These are phyloP conservation scores for Pasiphila rectangulata DNA, from an alignment of 2,888 invertebrate genomes.

Conservation along the genomic window DNA sequence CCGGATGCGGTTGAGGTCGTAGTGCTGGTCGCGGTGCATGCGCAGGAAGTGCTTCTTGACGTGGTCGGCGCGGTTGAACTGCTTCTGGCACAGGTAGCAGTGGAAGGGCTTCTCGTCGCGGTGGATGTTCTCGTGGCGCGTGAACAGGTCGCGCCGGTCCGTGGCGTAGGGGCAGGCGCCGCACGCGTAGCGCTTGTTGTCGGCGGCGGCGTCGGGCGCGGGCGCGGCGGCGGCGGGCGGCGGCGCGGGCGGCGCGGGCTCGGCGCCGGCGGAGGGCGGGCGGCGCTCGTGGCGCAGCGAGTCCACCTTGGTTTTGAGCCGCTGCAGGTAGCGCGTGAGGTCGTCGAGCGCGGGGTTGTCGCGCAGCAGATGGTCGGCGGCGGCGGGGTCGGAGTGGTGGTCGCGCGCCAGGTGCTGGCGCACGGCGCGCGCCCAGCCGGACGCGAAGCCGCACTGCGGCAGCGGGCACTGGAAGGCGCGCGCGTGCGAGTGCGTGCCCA, in stretches of 20 bases:
- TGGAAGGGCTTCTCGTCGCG: constrained; percentile 96
- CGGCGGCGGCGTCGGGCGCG: constrained; percentile 34
- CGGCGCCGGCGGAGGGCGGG: constrained; percentile 21
- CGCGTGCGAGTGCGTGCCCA: constrained; percentile 84
- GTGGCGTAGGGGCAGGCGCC: constrained; percentile 94
- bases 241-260: constrained; percentile 21
- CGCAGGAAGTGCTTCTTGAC: constrained; percentile 96
- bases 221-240: constrained; percentile 19
- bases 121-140: constrained; percentile 95
- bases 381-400: constrained; percentile 85
- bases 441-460: constrained; percentile 87
- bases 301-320: constrained; percentile 82
- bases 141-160: constrained; percentile 93
- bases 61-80: constrained; percentile 96
- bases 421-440: constrained; percentile 88
- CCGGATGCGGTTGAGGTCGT: constrained; percentile 91
- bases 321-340: constrained; percentile 85
- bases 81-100: constrained; percentile 95
- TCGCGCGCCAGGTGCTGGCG: constrained; percentile 86
- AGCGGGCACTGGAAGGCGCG: constrained; percentile 84
- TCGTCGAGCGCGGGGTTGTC: constrained; percentile 88
- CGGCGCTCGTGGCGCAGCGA: constrained; percentile 56
- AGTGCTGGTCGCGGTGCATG: constrained; percentile 94
- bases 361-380: constrained; percentile 82
- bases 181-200: constrained; percentile 89